Evolutionary conservation across 2,797 vertebrate genomes (phyloP).

Genomic region (Tenualosa thibaudeaui): DNA sequence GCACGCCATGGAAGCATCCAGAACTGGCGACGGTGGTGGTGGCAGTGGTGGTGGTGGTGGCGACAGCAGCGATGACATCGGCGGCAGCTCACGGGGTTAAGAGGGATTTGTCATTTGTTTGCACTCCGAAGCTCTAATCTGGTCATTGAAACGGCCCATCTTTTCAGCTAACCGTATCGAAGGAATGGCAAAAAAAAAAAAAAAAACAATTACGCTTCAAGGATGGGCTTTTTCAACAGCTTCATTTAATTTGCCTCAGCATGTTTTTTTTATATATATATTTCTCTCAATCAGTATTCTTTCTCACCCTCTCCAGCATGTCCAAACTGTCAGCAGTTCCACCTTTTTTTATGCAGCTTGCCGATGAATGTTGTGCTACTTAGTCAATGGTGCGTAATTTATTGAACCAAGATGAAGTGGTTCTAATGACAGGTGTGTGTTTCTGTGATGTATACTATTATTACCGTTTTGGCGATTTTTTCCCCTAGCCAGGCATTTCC

Average conservation of each 20-base stretch:
- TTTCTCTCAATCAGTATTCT: neutral
- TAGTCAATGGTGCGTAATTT: conserved; percentile 38
- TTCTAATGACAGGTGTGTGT: conserved; percentile 52
- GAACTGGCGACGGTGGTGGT: neutral
- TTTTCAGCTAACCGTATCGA: conserved; percentile 84
- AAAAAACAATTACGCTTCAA: conserved; percentile 75
- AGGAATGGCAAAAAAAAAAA: conserved; percentile 81
- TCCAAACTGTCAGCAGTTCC: conserved; percentile 19
- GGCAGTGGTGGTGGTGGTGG: conserved; percentile 39
- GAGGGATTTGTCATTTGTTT: conserved; percentile 97
- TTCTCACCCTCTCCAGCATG: neutral
- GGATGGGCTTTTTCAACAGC: conserved; percentile 60
- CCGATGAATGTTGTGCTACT: conserved; percentile 34
- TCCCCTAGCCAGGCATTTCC: neutral
- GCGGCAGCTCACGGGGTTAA: conserved; percentile 83
- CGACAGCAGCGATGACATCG: conserved; percentile 29
- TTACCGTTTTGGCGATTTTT: conserved; percentile 26
- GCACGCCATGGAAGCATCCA: conserved; percentile 46
- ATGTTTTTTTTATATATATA: neutral
- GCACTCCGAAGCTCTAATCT: conserved; percentile 93
- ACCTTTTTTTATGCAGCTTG: neutral
- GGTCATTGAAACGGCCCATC: conserved; percentile 88
- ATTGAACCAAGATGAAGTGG: conserved; percentile 30
- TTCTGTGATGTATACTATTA: conserved; percentile 36
- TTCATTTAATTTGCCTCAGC: conserved; percentile 20